These are phyloP conservation scores for Dissostichus mawsoni DNA, from an alignment of 2,113 vertebrate genomes.

Conservation along the genomic window DNA sequence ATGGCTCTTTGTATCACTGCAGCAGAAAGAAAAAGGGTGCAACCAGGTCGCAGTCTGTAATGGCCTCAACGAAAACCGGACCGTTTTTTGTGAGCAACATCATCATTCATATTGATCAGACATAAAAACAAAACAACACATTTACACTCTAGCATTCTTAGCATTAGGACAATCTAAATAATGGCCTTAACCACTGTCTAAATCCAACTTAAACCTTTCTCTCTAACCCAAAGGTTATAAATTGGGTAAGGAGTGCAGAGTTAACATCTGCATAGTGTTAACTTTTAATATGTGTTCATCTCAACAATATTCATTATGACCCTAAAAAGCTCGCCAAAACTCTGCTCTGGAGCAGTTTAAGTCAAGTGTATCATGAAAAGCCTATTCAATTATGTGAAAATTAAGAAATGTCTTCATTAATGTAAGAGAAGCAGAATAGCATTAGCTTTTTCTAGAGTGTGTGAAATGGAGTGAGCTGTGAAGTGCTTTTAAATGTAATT, in stretches of 20 bases:
- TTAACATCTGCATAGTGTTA: background rate
- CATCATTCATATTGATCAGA: background rate
- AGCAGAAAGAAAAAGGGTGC: slow-evolving; percentile 35
- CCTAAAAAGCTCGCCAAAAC: background rate
- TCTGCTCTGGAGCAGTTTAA: background rate
- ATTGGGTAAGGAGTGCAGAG: background rate
- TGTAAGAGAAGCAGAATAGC: too few species aligned
- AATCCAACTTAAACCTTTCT: background rate
- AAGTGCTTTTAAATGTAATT: background rate
- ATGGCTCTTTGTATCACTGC: slow-evolving; percentile 33
- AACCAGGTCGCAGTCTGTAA: slow-evolving; percentile 10
- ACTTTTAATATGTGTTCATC: background rate
- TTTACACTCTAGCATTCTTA: background rate
- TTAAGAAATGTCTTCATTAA: background rate
- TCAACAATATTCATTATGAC: background rate
- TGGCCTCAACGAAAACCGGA: slow-evolving; percentile 7
- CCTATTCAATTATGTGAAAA: background rate
- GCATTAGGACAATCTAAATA: background rate
- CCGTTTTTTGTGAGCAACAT: background rate
- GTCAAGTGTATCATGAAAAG: background rate
- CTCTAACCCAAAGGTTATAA: background rate
- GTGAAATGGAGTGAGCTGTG: too few species aligned
- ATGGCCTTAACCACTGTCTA: background rate
- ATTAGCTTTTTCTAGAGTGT: too few species aligned
- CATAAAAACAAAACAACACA: background rate